A percentile compares a stretch with the other conserved stretches of the same genome.
phyloP scores from a whole-genome alignment of 2,797 vertebrate genomes.

The Clamator glandarius region DNA sequence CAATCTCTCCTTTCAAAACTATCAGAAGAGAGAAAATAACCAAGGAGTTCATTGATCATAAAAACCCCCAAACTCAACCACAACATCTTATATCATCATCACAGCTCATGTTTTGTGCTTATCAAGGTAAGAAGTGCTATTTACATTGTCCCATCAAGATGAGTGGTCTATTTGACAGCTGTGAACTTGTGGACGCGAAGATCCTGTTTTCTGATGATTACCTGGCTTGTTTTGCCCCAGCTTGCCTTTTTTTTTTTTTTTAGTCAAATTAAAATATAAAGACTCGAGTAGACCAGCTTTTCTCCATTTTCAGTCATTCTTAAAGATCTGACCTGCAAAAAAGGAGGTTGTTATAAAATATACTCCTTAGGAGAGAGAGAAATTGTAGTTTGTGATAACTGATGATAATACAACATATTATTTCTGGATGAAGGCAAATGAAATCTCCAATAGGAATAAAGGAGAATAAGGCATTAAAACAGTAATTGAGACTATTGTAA shows the following conservation, averaged over 20 bases:
- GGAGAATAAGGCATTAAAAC: neutral
- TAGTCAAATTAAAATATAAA: neutral
- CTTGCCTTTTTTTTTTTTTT: neutral
- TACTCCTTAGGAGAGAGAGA: neutral
- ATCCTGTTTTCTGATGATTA: neutral
- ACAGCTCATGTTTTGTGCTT: neutral
- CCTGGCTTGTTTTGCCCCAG: accelerated
- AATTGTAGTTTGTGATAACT: neutral
- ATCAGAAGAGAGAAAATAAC: constrained; percentile 29
- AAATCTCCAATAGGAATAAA: neutral
- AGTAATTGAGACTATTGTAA: neutral
- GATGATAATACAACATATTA: neutral
- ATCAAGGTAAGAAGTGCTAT: neutral
- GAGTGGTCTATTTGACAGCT: neutral
- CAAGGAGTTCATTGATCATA: constrained; percentile 1
- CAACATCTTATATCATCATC: neutral
- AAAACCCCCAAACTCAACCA: neutral
- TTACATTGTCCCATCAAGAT: neutral
- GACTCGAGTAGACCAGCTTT: neutral
- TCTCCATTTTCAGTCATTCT: neutral
- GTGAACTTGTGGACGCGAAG: neutral
- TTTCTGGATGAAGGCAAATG: neutral
- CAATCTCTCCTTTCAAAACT: constrained; percentile 49
- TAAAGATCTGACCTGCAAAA: neutral
- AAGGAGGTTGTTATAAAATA: neutral